A percentile compares a stretch with the other conserved stretches of the same genome.
Evolutionary conservation across 1,140 invertebrate species (phyloP).

Genomic region (Dendrolimus punctatus): DNA sequence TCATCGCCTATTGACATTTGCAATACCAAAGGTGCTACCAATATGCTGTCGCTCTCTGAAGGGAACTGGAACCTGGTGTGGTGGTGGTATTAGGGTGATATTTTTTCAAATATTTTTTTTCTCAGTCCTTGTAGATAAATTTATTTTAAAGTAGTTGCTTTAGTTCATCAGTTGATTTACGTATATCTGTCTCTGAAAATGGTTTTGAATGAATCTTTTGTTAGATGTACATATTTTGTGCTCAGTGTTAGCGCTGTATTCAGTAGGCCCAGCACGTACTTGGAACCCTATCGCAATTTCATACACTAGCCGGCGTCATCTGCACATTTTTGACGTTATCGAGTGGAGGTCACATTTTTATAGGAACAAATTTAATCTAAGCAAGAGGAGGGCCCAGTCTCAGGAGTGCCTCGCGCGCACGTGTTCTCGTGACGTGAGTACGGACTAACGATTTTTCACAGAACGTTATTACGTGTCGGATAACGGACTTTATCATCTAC

Average conservation of each 20-base stretch:
- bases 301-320: conserved; percentile 58
- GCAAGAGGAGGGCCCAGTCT: conserved; percentile 64
- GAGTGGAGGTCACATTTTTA: conserved; percentile 61
- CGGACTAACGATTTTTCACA: conserved; percentile 57
- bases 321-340: conserved; percentile 62
- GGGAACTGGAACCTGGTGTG: too few species aligned
- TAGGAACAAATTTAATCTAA: conserved; percentile 69
- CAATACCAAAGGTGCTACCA: too few species aligned
- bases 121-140: too few species aligned
- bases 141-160: too few species aligned
- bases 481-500: conserved; percentile 45
- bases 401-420: conserved; percentile 52
- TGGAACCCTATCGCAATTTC: conserved; percentile 50
- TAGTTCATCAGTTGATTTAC: too few species aligned
- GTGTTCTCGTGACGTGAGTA: conserved; percentile 50
- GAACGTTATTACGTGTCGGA: conserved; percentile 54
- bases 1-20: too few species aligned
- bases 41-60: too few species aligned
- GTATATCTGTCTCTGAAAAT: too few species aligned
- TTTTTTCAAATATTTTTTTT: too few species aligned
- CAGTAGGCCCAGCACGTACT: conserved; percentile 53
- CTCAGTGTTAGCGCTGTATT: conserved; percentile 1
- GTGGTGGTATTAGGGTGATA: too few species aligned
- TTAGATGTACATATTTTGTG: too few species aligned
- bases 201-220: too few species aligned